A percentile compares a stretch with the other conserved stretches of the same genome.
Evolutionary conservation across 2,797 vertebrate genomes (phyloP).

Genomic region (Sus cebifrons): DNA sequence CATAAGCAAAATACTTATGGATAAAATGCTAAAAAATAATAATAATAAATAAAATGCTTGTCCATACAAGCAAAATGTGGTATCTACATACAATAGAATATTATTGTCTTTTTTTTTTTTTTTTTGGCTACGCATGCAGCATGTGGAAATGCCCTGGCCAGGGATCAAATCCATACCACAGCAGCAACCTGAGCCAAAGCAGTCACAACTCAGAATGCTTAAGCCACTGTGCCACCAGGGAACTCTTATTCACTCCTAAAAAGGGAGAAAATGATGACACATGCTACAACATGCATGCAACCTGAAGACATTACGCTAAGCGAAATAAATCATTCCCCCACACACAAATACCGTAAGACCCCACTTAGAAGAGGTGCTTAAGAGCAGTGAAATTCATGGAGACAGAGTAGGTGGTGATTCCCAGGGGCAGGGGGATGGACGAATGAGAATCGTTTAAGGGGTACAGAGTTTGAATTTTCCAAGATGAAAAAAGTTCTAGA

Average conservation of each 20-base stretch:
- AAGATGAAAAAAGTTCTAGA: background rate
- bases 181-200: too few relatives aligned
- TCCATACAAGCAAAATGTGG: background rate
- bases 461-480: background rate
- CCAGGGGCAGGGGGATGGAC: background rate
- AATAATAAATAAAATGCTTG: too few relatives aligned
- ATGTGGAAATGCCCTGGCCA: too few relatives aligned
- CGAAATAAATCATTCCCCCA: background rate
- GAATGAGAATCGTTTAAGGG: background rate
- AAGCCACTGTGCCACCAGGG: too few relatives aligned
- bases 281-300: background rate
- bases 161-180: too few relatives aligned
- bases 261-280: slow-evolving; percentile 13
- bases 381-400: background rate
- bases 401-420: background rate
- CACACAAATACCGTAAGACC: background rate
- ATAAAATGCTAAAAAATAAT: too few relatives aligned
- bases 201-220: too few relatives aligned
- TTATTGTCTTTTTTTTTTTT: background rate
- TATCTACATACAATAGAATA: background rate
- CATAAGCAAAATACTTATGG: too few relatives aligned
- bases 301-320: background rate
- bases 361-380: background rate
- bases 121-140: too few relatives aligned
- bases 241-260: background rate